Percentiles rank a stretch among this genome's conserved stretches.
phyloP scores from a whole-genome alignment of 2,113 vertebrate genomes.

The Toxotes chatareus region DNA sequence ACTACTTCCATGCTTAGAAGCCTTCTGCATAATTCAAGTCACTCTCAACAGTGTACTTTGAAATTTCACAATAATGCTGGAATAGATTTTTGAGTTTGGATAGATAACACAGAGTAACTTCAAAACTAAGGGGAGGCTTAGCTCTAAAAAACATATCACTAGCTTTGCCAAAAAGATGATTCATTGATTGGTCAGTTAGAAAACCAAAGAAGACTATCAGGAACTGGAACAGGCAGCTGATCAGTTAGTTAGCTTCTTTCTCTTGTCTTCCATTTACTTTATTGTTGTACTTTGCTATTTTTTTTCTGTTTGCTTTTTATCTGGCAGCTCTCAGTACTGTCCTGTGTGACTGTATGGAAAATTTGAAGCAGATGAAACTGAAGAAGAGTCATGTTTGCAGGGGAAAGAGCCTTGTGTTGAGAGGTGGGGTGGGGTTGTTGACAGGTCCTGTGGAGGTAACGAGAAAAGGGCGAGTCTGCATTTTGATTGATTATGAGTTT shows the following conservation, averaged over 20 bases:
- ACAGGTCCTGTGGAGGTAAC: not conserved
- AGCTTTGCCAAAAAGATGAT: not conserved
- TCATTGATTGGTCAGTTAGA: not conserved
- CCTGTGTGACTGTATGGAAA: not conserved
- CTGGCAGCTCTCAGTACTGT: not conserved
- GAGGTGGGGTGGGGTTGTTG: not conserved
- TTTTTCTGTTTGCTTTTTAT: not conserved
- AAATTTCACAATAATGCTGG: not conserved
- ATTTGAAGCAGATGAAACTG: conserved; percentile 26
- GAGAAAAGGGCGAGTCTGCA: conserved; percentile 1
- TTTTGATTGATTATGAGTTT: conserved; percentile 33
- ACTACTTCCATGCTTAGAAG: not conserved
- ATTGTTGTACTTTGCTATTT: not conserved
- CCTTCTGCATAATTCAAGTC: not conserved
- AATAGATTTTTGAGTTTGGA: not conserved
- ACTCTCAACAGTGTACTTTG: not conserved
- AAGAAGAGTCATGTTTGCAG: conserved; percentile 2
- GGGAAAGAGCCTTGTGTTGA: not conserved
- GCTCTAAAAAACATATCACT: not conserved
- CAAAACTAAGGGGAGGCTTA: not conserved
- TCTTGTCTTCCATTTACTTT: not conserved
- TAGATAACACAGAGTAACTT: not conserved
- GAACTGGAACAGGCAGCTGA: not conserved
- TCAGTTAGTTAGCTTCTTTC: not conserved
- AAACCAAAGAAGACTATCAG: not conserved